A percentile compares a stretch with the other conserved stretches of the same genome.
Evolutionary conservation across 1,140 invertebrate species (phyloP).

Genomic region (Bicyclus anynana): DNA sequence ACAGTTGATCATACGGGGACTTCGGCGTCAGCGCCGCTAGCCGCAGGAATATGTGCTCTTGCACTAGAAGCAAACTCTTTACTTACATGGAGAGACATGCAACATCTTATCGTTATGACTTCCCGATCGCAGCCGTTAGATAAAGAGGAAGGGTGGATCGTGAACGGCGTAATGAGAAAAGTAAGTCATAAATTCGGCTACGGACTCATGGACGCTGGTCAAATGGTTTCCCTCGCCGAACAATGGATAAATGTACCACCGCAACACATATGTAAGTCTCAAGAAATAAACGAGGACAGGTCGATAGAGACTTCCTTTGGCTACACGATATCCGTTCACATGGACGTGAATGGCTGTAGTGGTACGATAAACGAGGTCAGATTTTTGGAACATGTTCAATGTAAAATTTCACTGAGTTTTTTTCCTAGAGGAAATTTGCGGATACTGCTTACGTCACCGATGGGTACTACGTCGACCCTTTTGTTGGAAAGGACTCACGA

Average conservation of each 20-base stretch:
- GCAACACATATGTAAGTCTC: conserved; percentile 95
- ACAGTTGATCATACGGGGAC: conserved; percentile 94
- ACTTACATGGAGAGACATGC: conserved; percentile 97
- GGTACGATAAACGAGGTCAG: conserved; percentile 91
- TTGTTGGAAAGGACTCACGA: conserved; percentile 93
- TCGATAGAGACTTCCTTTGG: conserved; percentile 85
- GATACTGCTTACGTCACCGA: conserved; percentile 89
- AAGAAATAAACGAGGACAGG: conserved; percentile 90
- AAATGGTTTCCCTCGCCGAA: conserved; percentile 92
- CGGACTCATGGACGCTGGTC: conserved; percentile 96
- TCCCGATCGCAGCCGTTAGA: conserved; percentile 87
- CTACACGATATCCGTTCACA: conserved; percentile 84
- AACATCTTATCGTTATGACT: conserved; percentile 96
- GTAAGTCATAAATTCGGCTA: conserved; percentile 98
- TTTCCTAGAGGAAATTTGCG: conserved; percentile 93
- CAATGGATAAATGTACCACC: conserved; percentile 96
- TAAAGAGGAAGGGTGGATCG: conserved; percentile 92
- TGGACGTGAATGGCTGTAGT: conserved; percentile 91
- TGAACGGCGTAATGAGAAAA: conserved; percentile 93
- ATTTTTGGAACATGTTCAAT: conserved; percentile 96
- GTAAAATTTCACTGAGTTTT: conserved; percentile 91
- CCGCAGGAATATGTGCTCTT: conserved; percentile 95
- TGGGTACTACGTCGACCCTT: conserved; percentile 92
- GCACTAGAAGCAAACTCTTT: conserved; percentile 94
- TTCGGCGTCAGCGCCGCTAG: conserved; percentile 95